Evolutionary conservation across 2,113 vertebrate genomes (phyloP), one percentile per base, ranked within the genome.

Genomic region (Passer domesticus): DNA sequence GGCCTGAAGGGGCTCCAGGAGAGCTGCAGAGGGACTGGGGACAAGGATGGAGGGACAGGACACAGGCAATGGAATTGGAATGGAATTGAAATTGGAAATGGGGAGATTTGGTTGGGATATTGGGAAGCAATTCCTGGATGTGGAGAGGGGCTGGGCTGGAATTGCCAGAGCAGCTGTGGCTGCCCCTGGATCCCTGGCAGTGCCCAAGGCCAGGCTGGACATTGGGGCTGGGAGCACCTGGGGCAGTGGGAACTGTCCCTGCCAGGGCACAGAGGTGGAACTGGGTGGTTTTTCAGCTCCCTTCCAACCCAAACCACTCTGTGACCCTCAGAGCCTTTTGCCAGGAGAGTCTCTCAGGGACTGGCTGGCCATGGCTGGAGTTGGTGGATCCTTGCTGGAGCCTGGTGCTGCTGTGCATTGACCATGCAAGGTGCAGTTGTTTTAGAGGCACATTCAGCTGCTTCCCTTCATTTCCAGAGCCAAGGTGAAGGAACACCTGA

Each of bases 251-350:
- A 84, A 50, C 23, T 8, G 70, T 41, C 70, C 59, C 43, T 75
- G 60, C 17, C 17, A 7, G 1, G 67, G 67, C 46, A 13, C 46
- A 17, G 39, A 1, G 24, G 3, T 67, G 43, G 52, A 0, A 13
- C 24, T n/a, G 43, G 62, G 0, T 30, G 59, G 1, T 1, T 0
- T 55, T 58, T 58, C 1, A 20, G 18, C 3, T 30, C 35, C 30
- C 3, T 58, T 28, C 52, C 46, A 47, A 21, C 21, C 46, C 59
- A 8, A 1, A 20, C 12, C 60, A 37, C 35, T 37, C 35, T 37
- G 35, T 37, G 35, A 24, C 22, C 20, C 35, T 28, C 43, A 35
- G 25, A 43, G 15, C 35, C 50, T 30, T 66, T 47, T 20, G 24
- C 41, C 70, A 15, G 46, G n/a, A 14, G 25, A 17, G 41, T 39